These are phyloP conservation scores for Drosophila oshimai DNA, from an alignment of 1,140 invertebrate genomes.

Conservation along the genomic window DNA sequence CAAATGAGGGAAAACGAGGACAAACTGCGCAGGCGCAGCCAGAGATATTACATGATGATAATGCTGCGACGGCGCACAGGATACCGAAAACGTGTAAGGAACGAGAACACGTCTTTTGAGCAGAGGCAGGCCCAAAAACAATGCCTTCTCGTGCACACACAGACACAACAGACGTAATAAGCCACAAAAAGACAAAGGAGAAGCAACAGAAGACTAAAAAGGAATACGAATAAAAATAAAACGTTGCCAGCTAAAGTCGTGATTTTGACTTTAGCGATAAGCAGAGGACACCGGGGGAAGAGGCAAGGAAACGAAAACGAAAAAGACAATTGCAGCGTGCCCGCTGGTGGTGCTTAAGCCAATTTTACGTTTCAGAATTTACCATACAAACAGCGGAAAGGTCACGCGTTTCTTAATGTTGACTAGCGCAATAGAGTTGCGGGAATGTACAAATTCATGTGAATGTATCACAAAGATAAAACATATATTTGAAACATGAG, in stretches of 20 bases:
- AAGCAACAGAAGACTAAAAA: constrained; percentile 2
- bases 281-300: constrained; percentile 29
- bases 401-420: constrained; percentile 45
- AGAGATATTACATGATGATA: constrained; percentile 51
- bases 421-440: too few species aligned
- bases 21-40: constrained; percentile 38
- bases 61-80: constrained; percentile 39
- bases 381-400: constrained; percentile 32
- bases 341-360: constrained; percentile 18
- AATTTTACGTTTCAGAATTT: constrained; percentile 39
- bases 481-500: too few species aligned
- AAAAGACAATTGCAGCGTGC: constrained; percentile 17
- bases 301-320: neutral
- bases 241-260: constrained; percentile 60
- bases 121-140: constrained; percentile 13
- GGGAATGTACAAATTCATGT: too few species aligned
- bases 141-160: constrained; percentile 7
- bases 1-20: constrained; percentile 2
- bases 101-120: constrained; percentile 9
- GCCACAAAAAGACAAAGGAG: constrained; percentile 41
- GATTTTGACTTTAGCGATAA: constrained; percentile 76
- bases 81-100: constrained; percentile 22
- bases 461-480: too few species aligned
- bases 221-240: constrained; percentile 34
- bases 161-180: constrained; percentile 32